Base-by-base conservation (phyloP, 2,797 vertebrate genomes). In the Nyctibius grandis region DNA sequence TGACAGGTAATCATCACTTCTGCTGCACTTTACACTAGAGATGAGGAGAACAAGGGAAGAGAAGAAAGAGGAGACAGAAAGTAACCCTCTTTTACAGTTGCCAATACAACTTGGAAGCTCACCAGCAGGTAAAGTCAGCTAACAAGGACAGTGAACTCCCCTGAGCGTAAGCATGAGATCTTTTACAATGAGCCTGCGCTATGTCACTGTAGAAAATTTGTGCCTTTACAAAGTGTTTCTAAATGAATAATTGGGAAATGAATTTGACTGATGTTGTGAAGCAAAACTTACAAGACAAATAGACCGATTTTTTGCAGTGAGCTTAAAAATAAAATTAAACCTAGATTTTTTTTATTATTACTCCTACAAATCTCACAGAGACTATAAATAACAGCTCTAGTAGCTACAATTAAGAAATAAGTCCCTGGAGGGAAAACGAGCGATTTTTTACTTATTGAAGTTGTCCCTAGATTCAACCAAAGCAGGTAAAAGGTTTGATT, bases 381-480 rank as follows among this genome's bases (percentile, higher is more conserved):
- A 64, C n/a, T 54, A 56, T 25, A 48, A 89, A 60, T 86, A 80
- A 16, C 10, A 76, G 18, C 14, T 45, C 18, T 17, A 69, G 51
- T 61, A 72, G 57, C 44, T 90, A 76, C 69, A 90, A 75, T 56
- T 83, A 93, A 98, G 96, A 98, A 97, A 94, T 70, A 81, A 97
- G 91, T 98, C 97, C 36, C 95, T 95, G 36, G 56, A 96, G 97
- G 98, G 95, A 97, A 81, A 97, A 95, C 38, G 72, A 96, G 88
- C 96, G 94, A 92, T 98, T 98, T 98, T 98, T 98, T 98, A 98
- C 97, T 93, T 97, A 97, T 96, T 98, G 97, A 98, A 98, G 97
- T 97, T 98, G 96, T 94, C 95, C 94, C 95, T 93, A 87, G 90
- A 94, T 94, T 95, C 59, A 83, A 69, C 61, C 69, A 78, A 83